These are phyloP conservation scores for Macrochelys suwanniensis DNA, from an alignment of 2,797 vertebrate genomes.

Conservation along the genomic window DNA sequence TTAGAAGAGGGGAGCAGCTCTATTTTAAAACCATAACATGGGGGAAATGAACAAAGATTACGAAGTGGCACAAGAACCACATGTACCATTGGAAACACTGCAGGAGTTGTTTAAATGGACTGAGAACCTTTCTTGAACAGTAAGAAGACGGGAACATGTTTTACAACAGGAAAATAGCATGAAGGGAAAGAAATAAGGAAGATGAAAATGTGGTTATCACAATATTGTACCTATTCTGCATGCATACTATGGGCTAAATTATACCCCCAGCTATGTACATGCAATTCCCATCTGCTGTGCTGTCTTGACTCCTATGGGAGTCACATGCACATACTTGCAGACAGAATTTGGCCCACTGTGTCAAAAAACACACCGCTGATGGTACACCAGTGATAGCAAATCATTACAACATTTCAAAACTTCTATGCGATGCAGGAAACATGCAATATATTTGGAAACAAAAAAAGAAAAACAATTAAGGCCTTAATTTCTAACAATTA, in stretches of 20 bases:
- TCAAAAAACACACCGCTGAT: not conserved
- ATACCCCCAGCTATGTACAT: not conserved
- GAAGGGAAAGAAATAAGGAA: not conserved
- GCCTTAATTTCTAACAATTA: not conserved
- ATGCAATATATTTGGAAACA: not conserved
- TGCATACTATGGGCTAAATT: not conserved
- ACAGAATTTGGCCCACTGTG: not conserved
- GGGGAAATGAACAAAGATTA: constrained; percentile 47
- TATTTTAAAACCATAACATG: constrained; percentile 39
- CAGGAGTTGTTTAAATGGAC: not conserved
- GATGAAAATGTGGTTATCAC: not conserved
- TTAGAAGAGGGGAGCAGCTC: not conserved
- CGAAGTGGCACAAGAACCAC: not conserved
- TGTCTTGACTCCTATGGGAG: not conserved
- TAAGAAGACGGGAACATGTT: not conserved
- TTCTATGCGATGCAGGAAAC: not conserved
- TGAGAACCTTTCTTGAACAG: not conserved
- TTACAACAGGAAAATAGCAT: not conserved
- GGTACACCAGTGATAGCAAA: not conserved
- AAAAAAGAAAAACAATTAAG: not conserved
- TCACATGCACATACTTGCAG: rapidly evolving
- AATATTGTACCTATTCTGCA: not conserved
- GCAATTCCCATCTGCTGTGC: not conserved
- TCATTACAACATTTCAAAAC: not conserved
- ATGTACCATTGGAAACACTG: not conserved